These are phyloP conservation scores for Notarius lentiginosus DNA, from an alignment of 2,113 vertebrate genomes.

Conservation along the genomic window DNA sequence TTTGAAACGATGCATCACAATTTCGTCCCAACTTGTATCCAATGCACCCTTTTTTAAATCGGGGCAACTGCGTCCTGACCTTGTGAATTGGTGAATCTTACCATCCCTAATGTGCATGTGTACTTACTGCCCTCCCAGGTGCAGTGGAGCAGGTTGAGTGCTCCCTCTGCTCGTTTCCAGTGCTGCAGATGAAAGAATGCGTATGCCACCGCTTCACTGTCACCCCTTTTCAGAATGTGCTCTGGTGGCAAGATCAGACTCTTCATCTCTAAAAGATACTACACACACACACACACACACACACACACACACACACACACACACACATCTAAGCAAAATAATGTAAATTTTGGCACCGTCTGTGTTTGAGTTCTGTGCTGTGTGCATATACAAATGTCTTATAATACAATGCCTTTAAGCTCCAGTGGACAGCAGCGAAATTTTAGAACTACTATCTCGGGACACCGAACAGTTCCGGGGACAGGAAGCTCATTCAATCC, in stretches of 20 bases:
- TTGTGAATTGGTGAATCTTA: too few relatives aligned
- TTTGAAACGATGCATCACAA: too few relatives aligned
- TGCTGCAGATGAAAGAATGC: slow-evolving; percentile 99
- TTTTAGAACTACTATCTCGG: neutral
- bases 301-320: neutral
- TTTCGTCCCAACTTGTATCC: too few relatives aligned
- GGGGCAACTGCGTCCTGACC: too few relatives aligned
- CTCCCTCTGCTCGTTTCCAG: slow-evolving; percentile 98
- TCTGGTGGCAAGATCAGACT: slow-evolving; percentile 97
- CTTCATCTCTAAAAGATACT: slow-evolving; percentile 99
- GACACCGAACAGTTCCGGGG: neutral
- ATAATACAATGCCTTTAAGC: neutral
- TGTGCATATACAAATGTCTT: too few relatives aligned
- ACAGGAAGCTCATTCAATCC: neutral
- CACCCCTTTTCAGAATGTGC: slow-evolving; percentile 96
- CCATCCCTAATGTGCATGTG: neutral
- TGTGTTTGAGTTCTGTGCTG: neutral
- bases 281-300: slow-evolving; percentile 46
- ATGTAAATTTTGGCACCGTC: too few relatives aligned
- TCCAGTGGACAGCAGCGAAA: neutral
- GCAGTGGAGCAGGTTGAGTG: slow-evolving; percentile 93
- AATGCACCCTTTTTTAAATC: too few relatives aligned
- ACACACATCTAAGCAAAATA: neutral
- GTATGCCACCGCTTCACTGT: slow-evolving; percentile 97
- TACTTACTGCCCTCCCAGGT: slow-evolving; percentile 99